A percentile compares a stretch with the other conserved stretches of the same genome.
Evolutionary conservation across 1,140 invertebrate genomes (phyloP).

Genomic region (Mycetomoellerius zeteki): DNA sequence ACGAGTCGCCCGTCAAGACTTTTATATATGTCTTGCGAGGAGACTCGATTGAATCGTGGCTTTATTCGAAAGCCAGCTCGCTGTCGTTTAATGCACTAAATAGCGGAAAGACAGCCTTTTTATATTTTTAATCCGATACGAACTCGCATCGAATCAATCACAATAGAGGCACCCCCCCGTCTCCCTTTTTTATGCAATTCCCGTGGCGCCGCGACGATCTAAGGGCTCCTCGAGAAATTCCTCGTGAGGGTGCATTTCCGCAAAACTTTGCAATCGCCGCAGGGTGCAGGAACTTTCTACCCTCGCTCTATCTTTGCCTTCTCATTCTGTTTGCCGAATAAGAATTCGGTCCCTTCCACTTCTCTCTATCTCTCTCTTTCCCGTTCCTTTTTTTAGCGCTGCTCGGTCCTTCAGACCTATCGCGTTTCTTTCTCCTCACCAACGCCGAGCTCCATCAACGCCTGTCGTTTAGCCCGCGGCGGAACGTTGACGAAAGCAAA

Average conservation of each 20-base stretch:
- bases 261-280: conserved; percentile 74
- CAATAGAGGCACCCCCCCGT: conserved; percentile 2
- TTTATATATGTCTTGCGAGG: conserved; percentile 56
- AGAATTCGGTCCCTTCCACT: conserved; percentile 15
- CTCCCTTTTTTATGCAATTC: conserved; percentile 46
- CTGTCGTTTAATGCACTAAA: conserved; percentile 57
- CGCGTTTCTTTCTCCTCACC: conserved; percentile 30
- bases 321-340: conserved; percentile 17
- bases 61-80: conserved; percentile 1
- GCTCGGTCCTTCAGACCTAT: conserved; percentile 60
- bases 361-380: conserved; percentile 3
- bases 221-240: conserved; percentile 57
- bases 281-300: conserved; percentile 73
- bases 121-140: conserved; percentile 16
- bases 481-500: conserved; percentile 58
- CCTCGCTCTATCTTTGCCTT: conserved; percentile 1
- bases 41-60: conserved; percentile 60
- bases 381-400: conserved; percentile 16
- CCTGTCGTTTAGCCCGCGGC: conserved; percentile 69
- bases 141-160: conserved; percentile 26
- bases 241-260: conserved; percentile 66
- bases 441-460: conserved; percentile 66
- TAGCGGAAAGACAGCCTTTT: background rate
- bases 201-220: conserved; percentile 8
- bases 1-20: conserved; percentile 59